phyloP scores from a whole-genome alignment of 2,888 invertebrate genomes.

The Pollenia labialis region DNA sequence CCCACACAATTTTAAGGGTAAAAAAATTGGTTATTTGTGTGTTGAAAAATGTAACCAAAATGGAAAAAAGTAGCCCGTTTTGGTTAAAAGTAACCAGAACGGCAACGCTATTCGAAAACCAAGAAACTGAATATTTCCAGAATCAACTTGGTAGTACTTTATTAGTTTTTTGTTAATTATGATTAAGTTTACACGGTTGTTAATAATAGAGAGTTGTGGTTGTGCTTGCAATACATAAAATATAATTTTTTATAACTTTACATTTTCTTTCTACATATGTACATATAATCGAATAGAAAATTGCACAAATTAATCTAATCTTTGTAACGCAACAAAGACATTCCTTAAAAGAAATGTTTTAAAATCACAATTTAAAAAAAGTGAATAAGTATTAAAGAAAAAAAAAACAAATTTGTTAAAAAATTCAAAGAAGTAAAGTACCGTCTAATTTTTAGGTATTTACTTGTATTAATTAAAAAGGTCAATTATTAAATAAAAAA shows the following conservation, averaged over 20 bases:
- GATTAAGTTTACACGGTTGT: conserved; percentile 41
- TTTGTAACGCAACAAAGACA: conserved; percentile 3
- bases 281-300: conserved; percentile 19
- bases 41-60: too few relatives aligned
- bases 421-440: not conserved
- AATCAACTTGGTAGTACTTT: conserved; percentile 23
- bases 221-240: not conserved
- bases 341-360: conserved; percentile 23
- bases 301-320: conserved; percentile 55
- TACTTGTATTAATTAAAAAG: not conserved
- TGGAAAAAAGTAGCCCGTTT: too few relatives aligned
- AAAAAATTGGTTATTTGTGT: too few relatives aligned
- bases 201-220: conserved; percentile 10
- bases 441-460: not conserved
- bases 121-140: not conserved
- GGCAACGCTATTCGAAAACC: too few relatives aligned
- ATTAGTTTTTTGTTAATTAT: conserved; percentile 17
- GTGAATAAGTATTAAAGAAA: not conserved
- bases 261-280: not conserved
- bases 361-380: not conserved
- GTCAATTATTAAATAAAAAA: not conserved
- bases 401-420: conserved; percentile 29
- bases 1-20: too few relatives aligned
- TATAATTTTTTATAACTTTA: conserved; percentile 14
- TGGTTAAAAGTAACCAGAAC: too few relatives aligned